These are phyloP conservation scores for Ostrea edulis DNA, from an alignment of 1,140 invertebrate species.

Conservation along the genomic window DNA sequence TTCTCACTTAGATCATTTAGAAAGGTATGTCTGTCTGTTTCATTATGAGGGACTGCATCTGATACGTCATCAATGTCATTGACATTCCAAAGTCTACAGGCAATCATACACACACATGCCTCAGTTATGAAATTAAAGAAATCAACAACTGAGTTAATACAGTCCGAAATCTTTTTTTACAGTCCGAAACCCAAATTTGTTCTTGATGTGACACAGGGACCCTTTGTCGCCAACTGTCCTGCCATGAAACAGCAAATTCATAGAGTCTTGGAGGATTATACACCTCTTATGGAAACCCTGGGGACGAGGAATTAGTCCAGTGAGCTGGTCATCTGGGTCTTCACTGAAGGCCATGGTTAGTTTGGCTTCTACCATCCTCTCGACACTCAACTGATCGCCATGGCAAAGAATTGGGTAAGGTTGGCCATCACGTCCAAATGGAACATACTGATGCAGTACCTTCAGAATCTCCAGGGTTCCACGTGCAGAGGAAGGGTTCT, in stretches of 20 bases:
- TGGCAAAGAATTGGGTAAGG: slow-evolving; percentile 48
- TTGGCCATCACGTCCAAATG: background rate
- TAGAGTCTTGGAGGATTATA: slow-evolving; percentile 43
- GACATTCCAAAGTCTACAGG: too few relatives aligned
- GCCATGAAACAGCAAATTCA: slow-evolving; percentile 38
- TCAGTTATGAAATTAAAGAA: too few relatives aligned
- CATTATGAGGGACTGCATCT: too few relatives aligned
- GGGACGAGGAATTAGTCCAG: slow-evolving; percentile 43
- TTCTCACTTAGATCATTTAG: too few relatives aligned
- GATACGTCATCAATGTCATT: too few relatives aligned
- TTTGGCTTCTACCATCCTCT: slow-evolving; percentile 44
- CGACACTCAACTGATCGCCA: too few relatives aligned
- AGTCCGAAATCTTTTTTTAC: slow-evolving; percentile 43
- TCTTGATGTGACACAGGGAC: slow-evolving; percentile 37
- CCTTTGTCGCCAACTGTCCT: background rate
- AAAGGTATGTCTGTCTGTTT: too few relatives aligned
- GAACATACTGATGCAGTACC: slow-evolving; percentile 44
- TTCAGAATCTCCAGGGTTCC: slow-evolving; percentile 54
- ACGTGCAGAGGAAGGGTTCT: slow-evolving; percentile 46
- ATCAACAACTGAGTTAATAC: too few relatives aligned
- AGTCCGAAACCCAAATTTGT: slow-evolving; percentile 26
- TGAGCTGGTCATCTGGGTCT: slow-evolving; percentile 11
- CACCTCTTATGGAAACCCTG: too few relatives aligned
- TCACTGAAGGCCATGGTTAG: slow-evolving; percentile 40
- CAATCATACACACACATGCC: too few relatives aligned